A percentile compares a stretch with the other conserved stretches of the same genome.
These are phyloP conservation scores for Hymenopus coronatus DNA, from an alignment of 2,888 invertebrate species.

Conservation along the genomic window DNA sequence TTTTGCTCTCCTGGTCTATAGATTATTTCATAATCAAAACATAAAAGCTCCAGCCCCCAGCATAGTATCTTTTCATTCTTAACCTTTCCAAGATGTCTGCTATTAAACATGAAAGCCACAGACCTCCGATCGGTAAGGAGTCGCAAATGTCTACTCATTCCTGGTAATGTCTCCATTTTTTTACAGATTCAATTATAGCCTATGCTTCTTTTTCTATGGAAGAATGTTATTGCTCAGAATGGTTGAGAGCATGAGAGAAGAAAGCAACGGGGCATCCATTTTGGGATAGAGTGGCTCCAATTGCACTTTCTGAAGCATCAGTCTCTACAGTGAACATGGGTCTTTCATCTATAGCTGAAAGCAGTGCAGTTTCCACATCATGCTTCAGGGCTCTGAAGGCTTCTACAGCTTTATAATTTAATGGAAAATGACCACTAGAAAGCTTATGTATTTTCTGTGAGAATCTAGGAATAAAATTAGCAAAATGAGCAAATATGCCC, in stretches of 20 bases:
- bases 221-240: background rate
- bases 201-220: background rate
- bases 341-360: background rate
- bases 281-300: constrained; percentile 29
- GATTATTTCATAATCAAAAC: background rate
- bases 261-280: constrained; percentile 25
- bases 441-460: no score
- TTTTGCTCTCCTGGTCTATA: background rate
- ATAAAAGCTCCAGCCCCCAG: background rate
- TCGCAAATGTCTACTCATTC: background rate
- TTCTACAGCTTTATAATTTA: background rate
- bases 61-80: background rate
- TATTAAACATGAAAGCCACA: background rate
- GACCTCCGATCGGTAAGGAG: background rate
- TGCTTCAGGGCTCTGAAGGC: background rate
- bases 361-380: background rate
- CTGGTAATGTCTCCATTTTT: background rate
- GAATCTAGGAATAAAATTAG: no score
- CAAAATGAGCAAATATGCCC: no score
- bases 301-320: constrained; percentile 32
- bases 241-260: background rate
- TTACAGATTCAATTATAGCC: background rate
- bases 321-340: constrained; percentile 28
- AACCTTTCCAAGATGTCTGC: background rate
- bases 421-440: background rate